These are phyloP conservation scores for Scaeva pyrastri DNA, from an alignment of 2,888 invertebrate species.

Conservation along the genomic window DNA sequence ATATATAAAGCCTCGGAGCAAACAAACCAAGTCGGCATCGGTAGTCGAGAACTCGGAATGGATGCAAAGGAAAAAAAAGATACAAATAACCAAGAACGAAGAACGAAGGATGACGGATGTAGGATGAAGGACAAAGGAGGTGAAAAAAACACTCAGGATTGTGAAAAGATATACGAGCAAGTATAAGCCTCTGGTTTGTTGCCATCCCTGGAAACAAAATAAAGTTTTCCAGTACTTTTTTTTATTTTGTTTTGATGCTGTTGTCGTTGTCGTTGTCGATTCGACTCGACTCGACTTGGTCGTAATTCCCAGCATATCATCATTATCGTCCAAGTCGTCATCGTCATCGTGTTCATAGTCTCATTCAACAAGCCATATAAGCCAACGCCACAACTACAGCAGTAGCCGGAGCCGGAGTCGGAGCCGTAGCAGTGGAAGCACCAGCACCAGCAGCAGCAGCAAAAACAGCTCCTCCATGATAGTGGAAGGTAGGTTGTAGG, in stretches of 20 bases:
- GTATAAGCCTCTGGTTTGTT: conserved; percentile 58
- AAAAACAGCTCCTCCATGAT: not conserved
- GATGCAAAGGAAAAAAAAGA: no score
- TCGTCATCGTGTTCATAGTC: conserved; percentile 68
- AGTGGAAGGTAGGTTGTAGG: no score
- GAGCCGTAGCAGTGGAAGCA: not conserved
- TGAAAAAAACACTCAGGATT: conserved; percentile 42
- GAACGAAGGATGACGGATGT: not conserved
- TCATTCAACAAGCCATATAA: conserved; percentile 62
- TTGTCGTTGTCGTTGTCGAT: conserved; percentile 46
- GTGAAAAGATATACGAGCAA: not conserved
- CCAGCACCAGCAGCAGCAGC: not conserved
- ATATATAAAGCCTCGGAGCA: conserved; percentile 10
- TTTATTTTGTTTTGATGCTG: conserved; percentile 22
- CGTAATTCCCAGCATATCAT: conserved; percentile 62
- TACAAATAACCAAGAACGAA: not conserved
- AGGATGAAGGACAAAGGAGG: not conserved
- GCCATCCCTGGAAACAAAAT: conserved; percentile 53
- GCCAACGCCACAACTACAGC: conserved; percentile 24
- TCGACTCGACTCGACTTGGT: conserved; percentile 6
- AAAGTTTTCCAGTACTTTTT: conserved; percentile 53
- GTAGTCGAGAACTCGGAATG: no score
- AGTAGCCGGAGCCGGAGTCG: not conserved
- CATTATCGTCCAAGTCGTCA: conserved; percentile 56
- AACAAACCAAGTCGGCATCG: conserved; percentile 39